Conservation (phyloP, 2,113 vertebrate genomes). For the Centrocercus urophasianus region DNA sequence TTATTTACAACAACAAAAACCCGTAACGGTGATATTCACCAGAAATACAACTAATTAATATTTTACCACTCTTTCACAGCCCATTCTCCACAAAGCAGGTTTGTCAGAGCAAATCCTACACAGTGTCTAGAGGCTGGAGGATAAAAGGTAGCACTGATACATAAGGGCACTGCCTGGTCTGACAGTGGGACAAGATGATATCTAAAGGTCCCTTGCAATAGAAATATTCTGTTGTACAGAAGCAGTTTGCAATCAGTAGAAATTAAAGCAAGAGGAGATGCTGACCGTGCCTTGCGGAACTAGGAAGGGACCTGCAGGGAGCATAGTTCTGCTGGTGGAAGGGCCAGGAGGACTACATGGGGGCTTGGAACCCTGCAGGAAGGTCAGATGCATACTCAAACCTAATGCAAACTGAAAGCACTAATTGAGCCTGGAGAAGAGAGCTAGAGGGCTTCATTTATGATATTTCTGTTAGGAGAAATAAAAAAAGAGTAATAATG, state of each 20-base stretch:
- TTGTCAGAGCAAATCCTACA: not conserved
- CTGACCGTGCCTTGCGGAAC: fast-evolving
- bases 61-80: fast-evolving
- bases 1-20: not conserved
- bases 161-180: not conserved
- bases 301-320: not conserved
- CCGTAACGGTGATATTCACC: fast-evolving
- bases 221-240: not conserved
- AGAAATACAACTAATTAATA: not conserved
- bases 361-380: not conserved
- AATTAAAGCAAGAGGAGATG: not conserved
- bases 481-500: not conserved
- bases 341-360: not conserved
- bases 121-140: not conserved
- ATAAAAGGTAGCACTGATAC: not conserved
- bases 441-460: constrained; percentile 17
- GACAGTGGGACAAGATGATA: not conserved
- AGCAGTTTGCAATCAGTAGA: not conserved
- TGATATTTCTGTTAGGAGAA: constrained; percentile 37
- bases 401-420: constrained; percentile 63
- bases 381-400: not conserved
- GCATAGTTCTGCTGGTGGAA: constrained; percentile 21
- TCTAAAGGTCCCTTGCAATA: not conserved
- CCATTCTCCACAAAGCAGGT: not conserved
- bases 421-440: constrained; percentile 47